phyloP scores from a whole-genome alignment of 2,888 invertebrate species.

The Neoscelio sp. region DNA sequence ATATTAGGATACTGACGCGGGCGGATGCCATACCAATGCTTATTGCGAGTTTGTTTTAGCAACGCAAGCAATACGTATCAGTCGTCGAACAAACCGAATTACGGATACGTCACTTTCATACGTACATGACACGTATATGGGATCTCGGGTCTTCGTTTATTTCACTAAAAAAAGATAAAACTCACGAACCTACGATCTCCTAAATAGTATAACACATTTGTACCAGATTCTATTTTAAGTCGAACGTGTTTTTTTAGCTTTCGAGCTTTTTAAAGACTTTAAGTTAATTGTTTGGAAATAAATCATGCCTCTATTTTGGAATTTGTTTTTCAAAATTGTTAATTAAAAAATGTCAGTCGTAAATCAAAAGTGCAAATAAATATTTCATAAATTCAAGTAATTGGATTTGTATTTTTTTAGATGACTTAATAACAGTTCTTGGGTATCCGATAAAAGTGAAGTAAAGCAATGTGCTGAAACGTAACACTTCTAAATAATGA shows the following conservation, averaged over 20 bases:
- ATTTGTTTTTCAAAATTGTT: constrained; percentile 24
- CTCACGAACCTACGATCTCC: neutral
- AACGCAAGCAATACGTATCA: constrained; percentile 56
- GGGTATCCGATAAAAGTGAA: too few relatives aligned
- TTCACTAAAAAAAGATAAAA: constrained; percentile 20
- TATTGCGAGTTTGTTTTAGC: constrained; percentile 71
- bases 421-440: too few relatives aligned
- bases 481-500: too few relatives aligned
- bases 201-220: constrained; percentile 20
- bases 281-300: constrained; percentile 34
- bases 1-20: constrained; percentile 80
- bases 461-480: too few relatives aligned
- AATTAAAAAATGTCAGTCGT: constrained; percentile 14
- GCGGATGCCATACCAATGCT: constrained; percentile 77
- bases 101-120: constrained; percentile 41
- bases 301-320: constrained; percentile 15
- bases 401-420: neutral
- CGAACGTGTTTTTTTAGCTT: constrained; percentile 39
- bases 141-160: neutral
- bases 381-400: neutral
- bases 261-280: constrained; percentile 28
- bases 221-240: constrained; percentile 43
- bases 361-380: constrained; percentile 20
- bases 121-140: constrained; percentile 1
- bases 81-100: constrained; percentile 40